Conservation (phyloP, 1,140 invertebrate genomes). For the Drosophila paulistorum region DNA sequence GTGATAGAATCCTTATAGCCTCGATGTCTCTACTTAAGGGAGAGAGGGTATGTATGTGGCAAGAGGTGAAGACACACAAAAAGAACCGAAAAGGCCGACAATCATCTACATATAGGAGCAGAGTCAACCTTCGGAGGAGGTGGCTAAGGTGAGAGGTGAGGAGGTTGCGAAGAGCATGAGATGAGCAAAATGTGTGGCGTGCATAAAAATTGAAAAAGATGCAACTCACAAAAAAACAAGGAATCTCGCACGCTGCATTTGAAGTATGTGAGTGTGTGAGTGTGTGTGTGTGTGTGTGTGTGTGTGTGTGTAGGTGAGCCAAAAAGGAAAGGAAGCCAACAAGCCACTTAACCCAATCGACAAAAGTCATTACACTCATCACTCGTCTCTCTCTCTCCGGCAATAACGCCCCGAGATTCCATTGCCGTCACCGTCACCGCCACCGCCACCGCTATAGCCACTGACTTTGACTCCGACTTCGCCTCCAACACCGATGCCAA, state of each 20-base stretch:
- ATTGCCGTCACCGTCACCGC: not conserved
- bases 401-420: not conserved
- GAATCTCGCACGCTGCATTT: conserved; percentile 63
- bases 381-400: conserved; percentile 33
- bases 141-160: not conserved
- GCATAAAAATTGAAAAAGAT: conserved; percentile 77
- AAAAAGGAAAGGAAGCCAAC: conserved; percentile 67
- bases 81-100: conserved; percentile 37
- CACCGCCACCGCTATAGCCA: not conserved
- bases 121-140: not conserved
- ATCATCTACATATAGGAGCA: conserved; percentile 28
- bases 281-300: conserved; percentile 40
- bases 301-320: conserved; percentile 49
- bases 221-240: conserved; percentile 62
- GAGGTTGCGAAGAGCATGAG: conserved; percentile 11
- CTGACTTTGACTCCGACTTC: conserved; percentile 6
- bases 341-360: conserved; percentile 81
- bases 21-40: not conserved
- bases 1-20: not conserved
- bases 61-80: conserved; percentile 27
- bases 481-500: not conserved
- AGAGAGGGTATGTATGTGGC: not conserved
- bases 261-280: conserved; percentile 46
- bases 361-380: conserved; percentile 81
- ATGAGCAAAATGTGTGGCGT: conserved; percentile 63